Percentiles rank a stretch among this genome's conserved stretches.
Evolutionary conservation across 2,113 vertebrate genomes (phyloP).

Genomic region (Pomatostomus ruficeps): DNA sequence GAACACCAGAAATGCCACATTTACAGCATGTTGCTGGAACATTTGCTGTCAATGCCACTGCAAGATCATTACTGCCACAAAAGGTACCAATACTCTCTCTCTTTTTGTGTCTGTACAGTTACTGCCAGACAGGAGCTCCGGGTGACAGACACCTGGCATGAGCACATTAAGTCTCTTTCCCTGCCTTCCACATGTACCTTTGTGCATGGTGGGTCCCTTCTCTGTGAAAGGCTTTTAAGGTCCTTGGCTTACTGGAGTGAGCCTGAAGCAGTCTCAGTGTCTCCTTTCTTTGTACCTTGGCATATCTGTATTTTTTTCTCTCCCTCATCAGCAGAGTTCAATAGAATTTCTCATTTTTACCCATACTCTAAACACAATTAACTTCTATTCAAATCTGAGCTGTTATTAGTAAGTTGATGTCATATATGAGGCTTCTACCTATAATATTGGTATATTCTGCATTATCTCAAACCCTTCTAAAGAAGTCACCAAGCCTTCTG

Average conservation of each 20-base stretch:
- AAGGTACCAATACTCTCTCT: background rate
- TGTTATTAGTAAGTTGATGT: background rate
- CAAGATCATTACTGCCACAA: background rate
- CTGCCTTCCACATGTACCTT: background rate
- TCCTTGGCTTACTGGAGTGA: background rate
- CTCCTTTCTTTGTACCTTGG: background rate
- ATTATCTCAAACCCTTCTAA: background rate
- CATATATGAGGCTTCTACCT: background rate
- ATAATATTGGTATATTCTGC: background rate
- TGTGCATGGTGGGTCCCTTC: too few relatives aligned
- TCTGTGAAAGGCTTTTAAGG: background rate
- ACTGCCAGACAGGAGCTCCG: background rate
- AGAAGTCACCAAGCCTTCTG: background rate
- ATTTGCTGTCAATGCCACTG: background rate
- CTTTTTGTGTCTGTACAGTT: background rate
- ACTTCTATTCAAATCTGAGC: background rate
- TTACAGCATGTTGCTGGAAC: rapidly evolving
- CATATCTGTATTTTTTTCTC: background rate
- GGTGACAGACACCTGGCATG: background rate
- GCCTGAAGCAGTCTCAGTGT: background rate
- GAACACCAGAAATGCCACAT: background rate
- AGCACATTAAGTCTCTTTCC: background rate
- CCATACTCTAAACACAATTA: background rate
- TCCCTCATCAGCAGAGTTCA: background rate
- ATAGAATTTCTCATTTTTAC: background rate